Evolutionary conservation across 2,888 invertebrate genomes (phyloP), one percentile per base, ranked within the genome.

Genomic region (Zhengitettix transpicula): DNA sequence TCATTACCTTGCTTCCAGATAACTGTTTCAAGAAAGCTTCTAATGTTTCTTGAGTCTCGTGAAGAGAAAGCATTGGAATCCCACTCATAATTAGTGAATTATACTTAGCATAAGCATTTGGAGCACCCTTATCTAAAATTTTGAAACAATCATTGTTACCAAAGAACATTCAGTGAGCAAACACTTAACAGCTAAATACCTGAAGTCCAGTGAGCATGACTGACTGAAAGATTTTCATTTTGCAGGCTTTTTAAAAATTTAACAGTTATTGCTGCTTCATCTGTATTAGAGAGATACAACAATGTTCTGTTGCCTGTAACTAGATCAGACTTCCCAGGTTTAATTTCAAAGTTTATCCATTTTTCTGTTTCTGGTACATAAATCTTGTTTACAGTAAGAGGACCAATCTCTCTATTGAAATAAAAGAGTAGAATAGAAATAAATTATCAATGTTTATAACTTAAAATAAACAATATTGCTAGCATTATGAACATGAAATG

Each of bases 141-240:
- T 28, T 28, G 28, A 28, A 28, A 28, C 28, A 28, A 5, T 28
- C 3, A 28, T 28, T 5, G 28, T 28, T 28, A 28, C 7, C n/a
- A 28, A 7, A 28, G 28, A 28, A 28, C 2, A 28, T 28, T 28
- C 2, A 28, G 28, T 28, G 7, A 7, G 28, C 28, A 28, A 28
- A 28, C 28, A 28, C 28, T 28, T 7, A 28, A 28, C 28, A 28
- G 28, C 2, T 5, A 59, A 58, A 59, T 56, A 63, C 65, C 65
- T 52, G 63, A 57, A 1, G 63, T 65, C 62, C 63, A 64, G 55
- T 63, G 61, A 10, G 65, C 63, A 52, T 63, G 63, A 56, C 54
- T 47, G 28, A 61, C 40, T 3, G 61, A 57, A 40, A 56, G 42
- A 52, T 64, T 63, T 17, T 52, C 40, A 16, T 28, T 56, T 10